Base-by-base conservation (phyloP, 1,140 invertebrate species). In the Octopus sinensis region DNA sequence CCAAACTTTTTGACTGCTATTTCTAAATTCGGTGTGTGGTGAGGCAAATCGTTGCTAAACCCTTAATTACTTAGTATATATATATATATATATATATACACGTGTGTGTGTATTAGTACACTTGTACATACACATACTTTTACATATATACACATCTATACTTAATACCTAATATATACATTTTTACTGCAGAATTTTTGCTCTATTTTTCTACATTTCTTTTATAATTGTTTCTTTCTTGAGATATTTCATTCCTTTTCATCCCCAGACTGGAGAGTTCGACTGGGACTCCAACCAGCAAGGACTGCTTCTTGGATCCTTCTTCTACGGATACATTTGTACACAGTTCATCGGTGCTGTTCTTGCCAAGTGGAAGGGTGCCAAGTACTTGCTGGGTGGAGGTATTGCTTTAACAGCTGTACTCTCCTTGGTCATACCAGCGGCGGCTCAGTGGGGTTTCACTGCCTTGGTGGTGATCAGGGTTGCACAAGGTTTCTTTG, bases 401-500 rank as follows among this genome's bases (percentile, higher is more conserved):
- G 95, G 96, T 30, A 94, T 97, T 9, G 93, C 95, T 0, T 92
- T 92, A 6, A 95, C 96, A 62, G 95, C 95, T 81, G 79, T 95
- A 6, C 88, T 96, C 7, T 97, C 96, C 0, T 90, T 97, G 10
- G 87, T 97, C 0, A 96, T 95, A 3, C 96, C 96, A 5, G 83
- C 94, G 0, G 93, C 94, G 0, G 95, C 96, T 0, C 80, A 86
- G 52, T 92, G 92, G 43, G 94, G 93, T 83, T 92, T 95, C 5
- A 93, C 92, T 53, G 88, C 94, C 17, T 92, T 98, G 1, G 91
- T 97, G 54, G 92, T 92, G 6, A 92, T 96, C 0, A 92, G 96
- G 84, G 93, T 97, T n/a, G 89, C 97, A 62, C 96, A 97, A 91
- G 96, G 96, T 76, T 89, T 97, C 76, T 96, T 95, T 87, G 96